Base-by-base conservation (phyloP, 2,888 invertebrate genomes). In the Carcina quercana region DNA sequence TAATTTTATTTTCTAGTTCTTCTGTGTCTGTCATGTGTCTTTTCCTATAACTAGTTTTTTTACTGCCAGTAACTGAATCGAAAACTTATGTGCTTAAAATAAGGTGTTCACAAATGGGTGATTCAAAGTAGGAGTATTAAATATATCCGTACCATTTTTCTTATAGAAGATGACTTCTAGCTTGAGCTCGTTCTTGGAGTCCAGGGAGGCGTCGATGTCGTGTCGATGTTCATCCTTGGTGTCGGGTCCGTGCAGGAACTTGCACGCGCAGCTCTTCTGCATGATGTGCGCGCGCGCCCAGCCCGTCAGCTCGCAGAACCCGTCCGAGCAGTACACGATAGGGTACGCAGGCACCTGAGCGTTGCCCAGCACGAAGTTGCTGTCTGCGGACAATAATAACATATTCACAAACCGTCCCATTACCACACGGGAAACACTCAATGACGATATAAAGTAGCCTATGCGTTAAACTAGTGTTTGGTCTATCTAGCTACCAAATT, bases 201-300 rank as follows among this genome's bases (percentile, higher is more conserved):
- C 94, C 48, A 97, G 88, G 15, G 96, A 92, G 50, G 92, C 89
- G 75, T 96, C 95, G 64, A 97, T 96, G 79, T 94, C 92, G 41
- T 88, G 84, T 57, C 94, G 94, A 67, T 96, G 94, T 47, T 95
- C 95, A 11, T 95, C 94, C 37, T 89, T 87, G 13, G 97, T 97
- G 67, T 96, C 96, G 17, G 92, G 90, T 2, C 97, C 97, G 68
- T 95, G 94, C 12, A 96, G 89, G 78, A 96, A 97, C 76, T 94
- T 94, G 87, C 96, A 97, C 56, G 96, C 95, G 83, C 96, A 96
- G 45, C 94, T 94, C 72, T 96, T 96, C 85, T 96, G 96, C 96
- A 96, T 96, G 82, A 97, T 96, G 86, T 96, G 95, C 45, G 96
- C 96, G 58, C 96, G 88, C 49, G 94, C 89, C 86, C 92, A 96